Conservation (phyloP, 2,113 vertebrate species). For the Diphyllodes magnificus region DNA sequence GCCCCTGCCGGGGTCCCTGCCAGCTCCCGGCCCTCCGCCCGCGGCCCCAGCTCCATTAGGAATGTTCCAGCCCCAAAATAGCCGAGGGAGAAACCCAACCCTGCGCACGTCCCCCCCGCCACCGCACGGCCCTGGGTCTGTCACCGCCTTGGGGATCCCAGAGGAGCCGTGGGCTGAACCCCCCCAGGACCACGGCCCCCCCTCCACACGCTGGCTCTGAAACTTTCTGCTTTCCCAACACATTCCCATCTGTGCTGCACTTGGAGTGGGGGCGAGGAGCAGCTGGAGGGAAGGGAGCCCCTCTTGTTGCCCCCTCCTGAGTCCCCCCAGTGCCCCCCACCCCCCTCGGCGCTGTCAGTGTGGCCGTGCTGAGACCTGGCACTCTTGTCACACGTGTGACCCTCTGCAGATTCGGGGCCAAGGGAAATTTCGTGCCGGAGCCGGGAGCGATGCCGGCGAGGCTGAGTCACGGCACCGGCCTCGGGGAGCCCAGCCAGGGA, state of each 20-base stretch:
- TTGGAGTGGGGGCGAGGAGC: background rate
- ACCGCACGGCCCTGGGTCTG: background rate
- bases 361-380: background rate
- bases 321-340: too few species aligned
- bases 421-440: background rate
- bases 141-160: background rate
- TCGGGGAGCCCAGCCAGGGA: background rate
- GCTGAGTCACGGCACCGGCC: constrained; percentile 5
- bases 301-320: background rate
- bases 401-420: background rate
- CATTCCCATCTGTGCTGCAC: background rate
- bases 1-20: background rate
- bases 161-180: background rate
- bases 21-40: background rate
- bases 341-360: rapidly evolving
- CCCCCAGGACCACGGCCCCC: background rate
- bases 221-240: background rate
- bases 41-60: background rate
- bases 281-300: background rate
- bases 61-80: constrained; percentile 51
- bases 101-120: background rate
- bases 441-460: background rate
- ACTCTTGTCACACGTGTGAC: background rate
- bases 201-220: background rate
- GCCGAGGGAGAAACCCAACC: constrained; percentile 4